Conservation (phyloP, 2,797 vertebrate species). For the Chromis chromis region DNA sequence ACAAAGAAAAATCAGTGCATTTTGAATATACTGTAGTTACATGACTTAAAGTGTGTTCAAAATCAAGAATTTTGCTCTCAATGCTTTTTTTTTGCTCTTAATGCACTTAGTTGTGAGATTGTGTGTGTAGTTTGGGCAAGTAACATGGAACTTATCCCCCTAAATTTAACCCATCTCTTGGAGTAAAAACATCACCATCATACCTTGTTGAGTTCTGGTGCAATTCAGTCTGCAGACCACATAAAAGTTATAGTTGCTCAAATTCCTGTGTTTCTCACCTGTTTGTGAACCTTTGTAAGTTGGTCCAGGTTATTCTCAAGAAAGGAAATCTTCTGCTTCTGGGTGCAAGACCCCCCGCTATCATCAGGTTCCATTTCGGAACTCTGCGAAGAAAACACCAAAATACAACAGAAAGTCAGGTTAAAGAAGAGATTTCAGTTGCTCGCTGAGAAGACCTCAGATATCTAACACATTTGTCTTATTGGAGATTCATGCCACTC, state of each 20-base stretch:
- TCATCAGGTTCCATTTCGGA: constrained; percentile 96
- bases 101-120: too few relatives aligned
- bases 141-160: background rate
- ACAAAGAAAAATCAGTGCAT: too few relatives aligned
- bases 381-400: constrained; percentile 83
- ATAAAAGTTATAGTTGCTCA: background rate
- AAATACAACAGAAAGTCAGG: background rate
- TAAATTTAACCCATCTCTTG: background rate
- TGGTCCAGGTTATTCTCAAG: constrained; percentile 99
- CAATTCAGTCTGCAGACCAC: background rate
- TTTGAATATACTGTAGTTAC: too few relatives aligned
- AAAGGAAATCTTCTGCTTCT: constrained; percentile 99
- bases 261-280: constrained; percentile 69
- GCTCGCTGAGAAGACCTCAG: too few relatives aligned
- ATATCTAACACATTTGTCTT: too few relatives aligned
- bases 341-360: constrained; percentile 93
- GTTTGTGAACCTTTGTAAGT: constrained; percentile 99
- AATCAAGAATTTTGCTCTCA: background rate
- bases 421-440: background rate
- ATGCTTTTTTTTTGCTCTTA: too few relatives aligned
- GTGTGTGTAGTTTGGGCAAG: background rate
- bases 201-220: background rate
- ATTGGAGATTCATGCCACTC: too few relatives aligned
- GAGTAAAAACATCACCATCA: background rate
- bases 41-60: too few relatives aligned